phyloP scores from a whole-genome alignment of 2,888 invertebrate genomes.

The Xestoiulus laeticollis region DNA sequence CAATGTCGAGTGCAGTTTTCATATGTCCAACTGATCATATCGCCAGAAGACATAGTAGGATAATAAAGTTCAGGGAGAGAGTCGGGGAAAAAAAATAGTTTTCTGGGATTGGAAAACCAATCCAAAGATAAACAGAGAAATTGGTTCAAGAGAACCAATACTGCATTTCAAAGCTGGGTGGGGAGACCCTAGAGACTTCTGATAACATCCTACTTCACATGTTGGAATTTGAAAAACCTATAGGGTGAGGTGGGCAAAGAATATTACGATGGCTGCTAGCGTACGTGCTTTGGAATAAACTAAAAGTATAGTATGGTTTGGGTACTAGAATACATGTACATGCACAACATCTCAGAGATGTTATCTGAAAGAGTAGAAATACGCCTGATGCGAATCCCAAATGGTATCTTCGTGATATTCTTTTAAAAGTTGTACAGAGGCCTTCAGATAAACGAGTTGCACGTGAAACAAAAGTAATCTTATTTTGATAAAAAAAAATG shows the following conservation, averaged over 20 bases:
- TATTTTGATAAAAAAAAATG: no score
- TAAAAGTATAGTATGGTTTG: not conserved
- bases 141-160: not conserved
- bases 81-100: not conserved
- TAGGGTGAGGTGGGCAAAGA: not conserved
- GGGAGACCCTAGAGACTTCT: not conserved
- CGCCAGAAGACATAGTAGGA: slow-evolving; percentile 7
- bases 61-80: slow-evolving; percentile 33
- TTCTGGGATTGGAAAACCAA: slow-evolving; percentile 15
- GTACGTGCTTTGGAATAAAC: not conserved
- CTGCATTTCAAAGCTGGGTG: not conserved
- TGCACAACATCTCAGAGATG: not conserved
- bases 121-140: slow-evolving; percentile 19
- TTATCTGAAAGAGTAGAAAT: not conserved
- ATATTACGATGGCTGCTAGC: not conserved
- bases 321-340: not conserved
- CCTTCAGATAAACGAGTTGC: not conserved
- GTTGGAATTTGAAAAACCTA: not conserved
- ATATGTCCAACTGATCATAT: not conserved
- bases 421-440: not conserved
- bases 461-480: not conserved
- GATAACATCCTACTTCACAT: not conserved
- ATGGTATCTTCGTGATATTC: not conserved
- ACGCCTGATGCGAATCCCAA: slow-evolving; percentile 15
- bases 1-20: slow-evolving; percentile 3